phyloP scores from a whole-genome alignment of 2,797 vertebrate species.

The Cottoperca gobio region DNA sequence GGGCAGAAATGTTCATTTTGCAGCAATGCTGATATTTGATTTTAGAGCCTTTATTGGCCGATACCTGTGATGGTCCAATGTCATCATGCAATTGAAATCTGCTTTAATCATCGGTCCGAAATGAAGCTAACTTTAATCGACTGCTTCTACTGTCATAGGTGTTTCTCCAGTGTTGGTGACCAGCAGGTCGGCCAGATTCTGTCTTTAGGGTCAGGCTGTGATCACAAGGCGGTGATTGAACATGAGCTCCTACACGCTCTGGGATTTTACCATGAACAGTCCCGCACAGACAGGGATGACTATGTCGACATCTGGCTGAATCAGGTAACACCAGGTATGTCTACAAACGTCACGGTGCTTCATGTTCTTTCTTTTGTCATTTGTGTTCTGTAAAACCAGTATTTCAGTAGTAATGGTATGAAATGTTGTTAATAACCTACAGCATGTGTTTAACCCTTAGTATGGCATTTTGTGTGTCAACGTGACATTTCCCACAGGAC shows the following conservation, averaged over 20 bases:
- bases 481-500: slow-evolving; percentile 72
- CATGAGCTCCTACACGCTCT: slow-evolving; percentile 92
- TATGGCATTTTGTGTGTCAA: not conserved
- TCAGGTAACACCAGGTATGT: slow-evolving; percentile 86
- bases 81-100: not conserved
- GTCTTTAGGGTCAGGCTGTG: slow-evolving; percentile 88
- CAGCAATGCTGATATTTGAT: too few species aligned
- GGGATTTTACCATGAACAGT: slow-evolving; percentile 94
- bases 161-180: slow-evolving; percentile 91
- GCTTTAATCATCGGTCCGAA: not conserved
- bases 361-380: not conserved
- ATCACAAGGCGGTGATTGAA: slow-evolving; percentile 90
- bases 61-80: too few species aligned
- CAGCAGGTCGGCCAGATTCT: slow-evolving; percentile 87
- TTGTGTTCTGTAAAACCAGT: not conserved
- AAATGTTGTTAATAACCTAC: not conserved
- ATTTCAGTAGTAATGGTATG: not conserved
- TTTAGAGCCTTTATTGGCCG: too few species aligned
- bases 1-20: too few species aligned
- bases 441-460: not conserved
- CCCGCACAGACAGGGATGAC: slow-evolving; percentile 90
- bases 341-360: not conserved
- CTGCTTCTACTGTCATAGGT: slow-evolving; percentile 72
- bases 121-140: not conserved
- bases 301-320: slow-evolving; percentile 92